Percentiles rank a stretch among this genome's conserved stretches.
phyloP scores from a whole-genome alignment of 2,888 invertebrate genomes.

The Chymomyza amoena region DNA sequence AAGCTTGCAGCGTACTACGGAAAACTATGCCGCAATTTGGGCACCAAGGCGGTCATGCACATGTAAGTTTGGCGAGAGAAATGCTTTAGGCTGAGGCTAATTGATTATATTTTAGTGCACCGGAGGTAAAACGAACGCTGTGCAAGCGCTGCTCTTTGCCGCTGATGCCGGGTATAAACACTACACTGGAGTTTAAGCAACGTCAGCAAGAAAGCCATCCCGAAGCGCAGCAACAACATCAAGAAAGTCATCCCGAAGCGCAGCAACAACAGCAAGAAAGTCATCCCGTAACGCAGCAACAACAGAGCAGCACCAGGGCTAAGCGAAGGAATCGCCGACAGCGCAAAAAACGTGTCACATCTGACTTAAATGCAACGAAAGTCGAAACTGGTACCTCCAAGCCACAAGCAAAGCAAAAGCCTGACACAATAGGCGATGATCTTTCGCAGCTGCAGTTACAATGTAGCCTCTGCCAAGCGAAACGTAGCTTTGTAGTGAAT shows the following conservation, averaged over 20 bases:
- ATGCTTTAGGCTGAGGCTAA: background rate
- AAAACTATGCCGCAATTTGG: slow-evolving; percentile 73
- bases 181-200: slow-evolving; percentile 45
- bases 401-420: background rate
- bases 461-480: slow-evolving; percentile 68
- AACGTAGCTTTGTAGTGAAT: slow-evolving; percentile 65
- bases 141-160: slow-evolving; percentile 76
- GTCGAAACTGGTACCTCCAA: background rate
- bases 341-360: slow-evolving; percentile 6
- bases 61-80: slow-evolving; percentile 64
- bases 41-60: slow-evolving; percentile 74
- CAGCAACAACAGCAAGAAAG: background rate
- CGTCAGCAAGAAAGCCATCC: background rate
- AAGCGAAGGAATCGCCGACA: slow-evolving; percentile 24
- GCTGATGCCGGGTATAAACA: slow-evolving; percentile 70
- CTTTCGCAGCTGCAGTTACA: slow-evolving; percentile 44
- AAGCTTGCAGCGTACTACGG: slow-evolving; percentile 76
- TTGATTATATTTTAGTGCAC: slow-evolving; percentile 63
- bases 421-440: slow-evolving; percentile 37
- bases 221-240: background rate
- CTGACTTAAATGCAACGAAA: too few relatives aligned
- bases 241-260: slow-evolving; percentile 16
- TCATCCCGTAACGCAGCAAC: background rate
- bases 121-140: slow-evolving; percentile 74
- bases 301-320: background rate